Conservation (phyloP, 1,140 invertebrate species). For the Drosophila pallidifrons region DNA sequence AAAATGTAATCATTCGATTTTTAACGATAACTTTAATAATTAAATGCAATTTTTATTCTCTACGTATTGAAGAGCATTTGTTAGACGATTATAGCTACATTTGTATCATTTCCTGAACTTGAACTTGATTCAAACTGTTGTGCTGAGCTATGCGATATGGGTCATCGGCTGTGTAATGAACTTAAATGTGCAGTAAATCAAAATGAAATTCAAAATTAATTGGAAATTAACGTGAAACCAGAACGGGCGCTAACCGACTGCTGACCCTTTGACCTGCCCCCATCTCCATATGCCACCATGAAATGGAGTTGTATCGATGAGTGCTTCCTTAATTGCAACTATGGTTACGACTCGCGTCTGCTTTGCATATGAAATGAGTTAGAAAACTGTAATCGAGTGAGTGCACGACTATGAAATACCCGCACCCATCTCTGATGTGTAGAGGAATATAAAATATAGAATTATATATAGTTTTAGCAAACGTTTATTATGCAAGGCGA, state of each 20-base stretch:
- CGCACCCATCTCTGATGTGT: too few relatives aligned
- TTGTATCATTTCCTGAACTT: slow-evolving; percentile 31
- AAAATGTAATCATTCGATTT: neutral
- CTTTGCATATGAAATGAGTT: neutral
- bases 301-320: neutral
- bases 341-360: neutral
- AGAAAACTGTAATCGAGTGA: too few relatives aligned
- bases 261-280: slow-evolving; percentile 7
- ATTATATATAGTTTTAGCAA: too few relatives aligned
- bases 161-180: neutral
- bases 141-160: neutral
- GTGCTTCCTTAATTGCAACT: slow-evolving; percentile 7
- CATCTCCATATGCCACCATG: neutral
- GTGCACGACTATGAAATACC: neutral
- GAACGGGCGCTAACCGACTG: neutral
- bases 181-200: slow-evolving; percentile 6
- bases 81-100: neutral
- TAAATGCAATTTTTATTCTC: neutral
- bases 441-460: too few relatives aligned
- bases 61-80: neutral
- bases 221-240: slow-evolving; percentile 4
- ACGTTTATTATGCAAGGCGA: too few relatives aligned
- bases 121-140: slow-evolving; percentile 23
- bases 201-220: neutral
- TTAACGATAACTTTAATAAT: neutral